Evolutionary conservation across 1,140 invertebrate genomes (phyloP), one percentile per base, ranked within the genome.

Genomic region (Grapholita molesta): DNA sequence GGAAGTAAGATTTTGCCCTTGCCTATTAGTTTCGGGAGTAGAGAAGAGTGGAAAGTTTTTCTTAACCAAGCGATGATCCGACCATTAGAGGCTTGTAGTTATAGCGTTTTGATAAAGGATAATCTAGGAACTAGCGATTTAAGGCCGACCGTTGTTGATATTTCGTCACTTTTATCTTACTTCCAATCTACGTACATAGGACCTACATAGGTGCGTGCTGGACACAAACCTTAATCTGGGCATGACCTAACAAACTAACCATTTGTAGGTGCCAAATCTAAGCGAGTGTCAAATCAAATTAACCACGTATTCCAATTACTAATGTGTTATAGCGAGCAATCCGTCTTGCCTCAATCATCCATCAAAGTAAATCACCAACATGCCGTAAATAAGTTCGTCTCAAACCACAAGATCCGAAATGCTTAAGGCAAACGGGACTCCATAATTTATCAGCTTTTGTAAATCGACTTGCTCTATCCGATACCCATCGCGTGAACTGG

Each of bases 401-500:
- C 55, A 61, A 12, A 30, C 55, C 55, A 30, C 55, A n/a, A 61
- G 55, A 61, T 61, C 55, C 55, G 28, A 61, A 61, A 61, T 28
- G 25, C 55, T 61, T 30, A 28, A 61, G n/a, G 55, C 55, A 30
- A 61, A 61, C 55, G 55, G 24, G 28, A 32, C 55, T 61, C 28
- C 24, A 61, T 61, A 61, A 61, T 61, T 61, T 61, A 61, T 28
- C 55, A 61, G 55, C 55, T 61, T 61, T 61, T 61, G 28, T 61
- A 61, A 61, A 61, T 61, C 55, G 55, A 32, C 55, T 61, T 61
- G 55, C 55, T 61, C 24, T 15, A 28, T 48, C 55, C 55, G 55
- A 61, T 61, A 61, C 55, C 24, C 23, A 61, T 61, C 55, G 55
- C 55, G 42, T 48, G 55, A 61, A 61, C 55, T 61, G 24, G 55